Percentiles rank a stretch among this genome's conserved stretches.
These are phyloP conservation scores for Argyrosomus japonicus DNA, from an alignment of 2,113 vertebrate species.

Conservation along the genomic window DNA sequence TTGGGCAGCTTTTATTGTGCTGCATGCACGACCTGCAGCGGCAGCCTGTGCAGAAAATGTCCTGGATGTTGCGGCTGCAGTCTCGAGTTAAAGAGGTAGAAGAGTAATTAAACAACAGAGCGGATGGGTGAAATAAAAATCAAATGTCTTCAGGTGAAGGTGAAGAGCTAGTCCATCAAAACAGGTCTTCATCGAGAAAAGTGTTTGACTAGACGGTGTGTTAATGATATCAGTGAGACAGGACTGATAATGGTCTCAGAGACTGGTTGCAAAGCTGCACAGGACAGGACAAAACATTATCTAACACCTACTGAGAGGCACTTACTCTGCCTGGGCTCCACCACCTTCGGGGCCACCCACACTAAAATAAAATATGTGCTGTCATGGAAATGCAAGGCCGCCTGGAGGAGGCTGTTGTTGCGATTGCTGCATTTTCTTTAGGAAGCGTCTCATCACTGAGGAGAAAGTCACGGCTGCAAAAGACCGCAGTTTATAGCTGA, in stretches of 20 bases:
- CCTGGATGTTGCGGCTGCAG: too few species aligned
- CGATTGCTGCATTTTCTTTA: not conserved
- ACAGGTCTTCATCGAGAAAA: too few species aligned
- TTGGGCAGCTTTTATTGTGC: too few species aligned
- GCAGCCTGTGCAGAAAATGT: too few species aligned
- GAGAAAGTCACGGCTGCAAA: not conserved
- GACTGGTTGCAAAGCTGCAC: not conserved
- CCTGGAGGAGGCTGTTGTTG: slow-evolving; percentile 11
- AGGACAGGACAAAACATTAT: slow-evolving; percentile 1
- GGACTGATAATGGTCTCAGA: not conserved
- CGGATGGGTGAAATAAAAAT: too few species aligned
- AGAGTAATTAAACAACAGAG: too few species aligned
- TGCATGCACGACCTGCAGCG: too few species aligned
- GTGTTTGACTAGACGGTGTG: not conserved
- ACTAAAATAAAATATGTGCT: slow-evolving; percentile 8
- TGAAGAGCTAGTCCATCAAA: too few species aligned
- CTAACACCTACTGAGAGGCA: not conserved
- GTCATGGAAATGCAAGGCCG: slow-evolving; percentile 29
- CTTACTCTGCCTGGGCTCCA: slow-evolving; percentile 7
- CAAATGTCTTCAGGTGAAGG: too few species aligned
- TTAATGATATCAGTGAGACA: not conserved
- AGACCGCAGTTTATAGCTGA: not conserved
- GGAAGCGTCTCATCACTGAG: not conserved
- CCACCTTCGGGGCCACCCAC: slow-evolving; percentile 36
- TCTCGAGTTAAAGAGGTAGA: too few species aligned